phyloP scores from a whole-genome alignment of 2,888 invertebrate species.

The Tortrix viridana region DNA sequence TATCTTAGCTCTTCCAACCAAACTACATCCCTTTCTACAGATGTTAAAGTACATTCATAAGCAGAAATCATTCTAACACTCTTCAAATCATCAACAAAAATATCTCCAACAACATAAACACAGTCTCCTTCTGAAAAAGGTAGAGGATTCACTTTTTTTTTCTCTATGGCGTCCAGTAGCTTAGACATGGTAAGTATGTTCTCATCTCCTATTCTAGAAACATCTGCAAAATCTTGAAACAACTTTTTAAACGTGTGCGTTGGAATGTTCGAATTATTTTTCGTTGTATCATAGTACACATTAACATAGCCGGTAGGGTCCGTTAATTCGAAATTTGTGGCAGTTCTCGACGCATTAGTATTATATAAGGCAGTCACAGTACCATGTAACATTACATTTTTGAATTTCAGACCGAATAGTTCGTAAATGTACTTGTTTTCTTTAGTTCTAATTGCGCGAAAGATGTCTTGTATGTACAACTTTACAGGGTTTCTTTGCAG shows the following conservation, averaged over 20 bases:
- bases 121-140: conserved; percentile 61
- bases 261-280: conserved; percentile 55
- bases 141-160: conserved; percentile 49
- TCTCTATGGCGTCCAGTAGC: conserved; percentile 58
- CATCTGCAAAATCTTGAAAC: conserved; percentile 52
- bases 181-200: conserved; percentile 63
- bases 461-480: conserved; percentile 74
- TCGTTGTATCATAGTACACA: conserved; percentile 65
- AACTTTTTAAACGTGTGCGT: conserved; percentile 54
- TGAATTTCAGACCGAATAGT: conserved; percentile 67
- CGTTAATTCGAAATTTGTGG: conserved; percentile 67
- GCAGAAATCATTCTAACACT: conserved; percentile 67
- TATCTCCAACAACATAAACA: conserved; percentile 68
- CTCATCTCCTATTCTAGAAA: conserved; percentile 56
- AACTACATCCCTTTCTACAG: conserved; percentile 64
- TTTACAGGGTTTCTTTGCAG: conserved; percentile 65
- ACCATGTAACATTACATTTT: conserved; percentile 75
- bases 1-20: conserved; percentile 76
- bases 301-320: conserved; percentile 72
- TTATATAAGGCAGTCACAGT: conserved; percentile 69
- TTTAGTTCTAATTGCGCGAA: conserved; percentile 62
- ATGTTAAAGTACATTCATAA: conserved; percentile 60
- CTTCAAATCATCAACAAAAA: conserved; percentile 65
- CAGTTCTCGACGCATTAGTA: conserved; percentile 42
- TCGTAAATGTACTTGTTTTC: conserved; percentile 71